Base-by-base conservation (phyloP, 2,888 invertebrate genomes). In the Acronicta leporina region DNA sequence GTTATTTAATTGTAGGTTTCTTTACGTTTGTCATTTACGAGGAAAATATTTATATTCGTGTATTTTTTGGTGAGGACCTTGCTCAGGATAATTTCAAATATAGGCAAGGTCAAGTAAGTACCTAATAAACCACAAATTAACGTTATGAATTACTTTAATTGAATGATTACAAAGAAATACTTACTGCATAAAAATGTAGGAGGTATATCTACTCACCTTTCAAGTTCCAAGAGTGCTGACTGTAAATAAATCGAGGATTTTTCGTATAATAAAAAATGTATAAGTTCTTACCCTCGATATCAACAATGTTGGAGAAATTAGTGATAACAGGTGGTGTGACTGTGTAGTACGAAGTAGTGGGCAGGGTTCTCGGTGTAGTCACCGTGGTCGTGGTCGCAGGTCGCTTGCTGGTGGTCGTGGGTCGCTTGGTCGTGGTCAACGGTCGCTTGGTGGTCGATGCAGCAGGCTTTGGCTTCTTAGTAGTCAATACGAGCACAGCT, bases 261-360 rank as follows among this genome's bases (percentile, higher is more conserved):
- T 20, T n/a, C 38, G 13, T 40, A 9, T 35, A 42, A 38, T 16
- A 47, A 38, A 43, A 45, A 43, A 15, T 49, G 65, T 30, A 25
- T 30, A 43, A 49, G 15, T 66, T 48, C 56, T 60, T 63, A 95
- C 95, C 95, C 79, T 94, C 92, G 27, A 92, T 87, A 82, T 95
- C 93, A 9, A 95, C 95, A 68, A 94, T 90, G 90, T 95, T 83
- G 83, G 96, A 82, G 91, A 94, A 83, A 87, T 95, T 85, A 60
- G 79, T 76, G 57, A 88, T 80, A 51, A 87, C 75, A 38, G 92
- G 89, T 40, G 92, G 89, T 10, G 91, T 64, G 14, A 93, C 89
- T 13, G 94, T 91, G 77, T 95, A 93, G 81, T 94, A 92, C 10
- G 94, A 91, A 4, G 95, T 93, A n/a, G 92, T 86, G 74, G 90